Evolutionary conservation across 2,113 vertebrate genomes (phyloP).

Genomic region (Tragulus kanchil): DNA sequence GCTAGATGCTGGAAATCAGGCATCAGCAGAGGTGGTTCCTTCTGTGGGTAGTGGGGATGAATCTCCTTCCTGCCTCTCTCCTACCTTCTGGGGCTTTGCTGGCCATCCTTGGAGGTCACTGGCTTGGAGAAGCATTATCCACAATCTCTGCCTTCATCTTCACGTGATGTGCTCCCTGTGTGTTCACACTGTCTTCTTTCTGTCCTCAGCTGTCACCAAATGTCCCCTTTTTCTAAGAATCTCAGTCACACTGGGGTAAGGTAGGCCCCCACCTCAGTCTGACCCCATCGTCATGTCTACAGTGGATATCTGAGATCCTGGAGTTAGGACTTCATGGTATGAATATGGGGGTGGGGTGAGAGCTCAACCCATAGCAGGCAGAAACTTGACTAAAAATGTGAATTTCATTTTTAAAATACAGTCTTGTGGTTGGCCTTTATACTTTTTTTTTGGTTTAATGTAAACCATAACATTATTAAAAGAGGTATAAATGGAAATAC

Average conservation of each 20-base stretch:
- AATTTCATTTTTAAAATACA: background rate
- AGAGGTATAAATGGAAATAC: background rate
- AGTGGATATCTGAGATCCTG: background rate
- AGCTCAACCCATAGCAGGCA: background rate
- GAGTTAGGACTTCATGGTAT: background rate
- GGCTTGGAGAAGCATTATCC: background rate
- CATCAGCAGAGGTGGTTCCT: background rate
- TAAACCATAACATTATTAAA: background rate
- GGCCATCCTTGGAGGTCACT: background rate
- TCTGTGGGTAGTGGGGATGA: background rate
- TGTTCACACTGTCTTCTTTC: background rate
- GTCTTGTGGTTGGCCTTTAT: background rate
- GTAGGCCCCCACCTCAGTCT: background rate
- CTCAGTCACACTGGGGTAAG: background rate
- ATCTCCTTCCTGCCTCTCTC: background rate
- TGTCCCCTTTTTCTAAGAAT: background rate
- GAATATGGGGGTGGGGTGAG: background rate
- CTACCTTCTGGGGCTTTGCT: background rate
- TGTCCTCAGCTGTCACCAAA: background rate
- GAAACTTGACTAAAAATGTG: background rate
- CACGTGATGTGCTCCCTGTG: accelerated
- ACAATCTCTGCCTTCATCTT: background rate
- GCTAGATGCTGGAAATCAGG: background rate
- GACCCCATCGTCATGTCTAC: background rate
- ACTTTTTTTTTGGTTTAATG: background rate